These are phyloP conservation scores for Romanogobio albipinnatus DNA, from an alignment of 2,113 vertebrate species.

Conservation along the genomic window DNA sequence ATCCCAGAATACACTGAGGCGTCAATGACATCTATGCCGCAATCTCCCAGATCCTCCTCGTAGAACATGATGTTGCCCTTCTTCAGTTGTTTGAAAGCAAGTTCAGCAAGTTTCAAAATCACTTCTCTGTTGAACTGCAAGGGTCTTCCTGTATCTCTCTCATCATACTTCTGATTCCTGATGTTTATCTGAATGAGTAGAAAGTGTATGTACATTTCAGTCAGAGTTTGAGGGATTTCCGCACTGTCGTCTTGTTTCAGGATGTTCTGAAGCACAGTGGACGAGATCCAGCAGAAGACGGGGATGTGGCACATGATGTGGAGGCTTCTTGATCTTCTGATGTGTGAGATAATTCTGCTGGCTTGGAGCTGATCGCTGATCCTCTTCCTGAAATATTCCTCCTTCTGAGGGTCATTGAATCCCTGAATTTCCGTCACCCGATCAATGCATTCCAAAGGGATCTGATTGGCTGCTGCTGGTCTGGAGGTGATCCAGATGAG, in stretches of 20 bases:
- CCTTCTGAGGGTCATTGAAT: slow-evolving; percentile 6
- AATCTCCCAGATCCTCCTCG: background rate
- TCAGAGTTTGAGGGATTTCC: slow-evolving; percentile 15
- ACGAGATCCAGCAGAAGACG: background rate
- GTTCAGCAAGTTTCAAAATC: slow-evolving; percentile 11
- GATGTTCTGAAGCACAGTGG: background rate
- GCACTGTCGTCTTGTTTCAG: background rate
- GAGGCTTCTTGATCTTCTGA: slow-evolving; percentile 1
- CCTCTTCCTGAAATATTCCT: background rate
- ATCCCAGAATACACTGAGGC: slow-evolving; percentile 7
- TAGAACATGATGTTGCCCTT: slow-evolving; percentile 15
- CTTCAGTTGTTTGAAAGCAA: slow-evolving; percentile 1
- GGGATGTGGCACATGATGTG: slow-evolving; percentile 19
- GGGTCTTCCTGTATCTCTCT: background rate
- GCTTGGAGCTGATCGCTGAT: background rate
- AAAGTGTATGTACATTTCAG: slow-evolving; percentile 19
- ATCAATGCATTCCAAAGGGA: background rate
- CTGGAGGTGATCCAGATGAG: background rate
- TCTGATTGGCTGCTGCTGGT: slow-evolving; percentile 6
- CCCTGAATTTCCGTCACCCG: background rate
- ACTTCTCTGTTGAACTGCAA: background rate
- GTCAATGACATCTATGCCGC: background rate
- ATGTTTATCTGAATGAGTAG: background rate
- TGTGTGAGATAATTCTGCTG: slow-evolving; percentile 5
- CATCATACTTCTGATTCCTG: background rate